Conservation (phyloP, 2,113 vertebrate species). For the Chaenogobius annularis region DNA sequence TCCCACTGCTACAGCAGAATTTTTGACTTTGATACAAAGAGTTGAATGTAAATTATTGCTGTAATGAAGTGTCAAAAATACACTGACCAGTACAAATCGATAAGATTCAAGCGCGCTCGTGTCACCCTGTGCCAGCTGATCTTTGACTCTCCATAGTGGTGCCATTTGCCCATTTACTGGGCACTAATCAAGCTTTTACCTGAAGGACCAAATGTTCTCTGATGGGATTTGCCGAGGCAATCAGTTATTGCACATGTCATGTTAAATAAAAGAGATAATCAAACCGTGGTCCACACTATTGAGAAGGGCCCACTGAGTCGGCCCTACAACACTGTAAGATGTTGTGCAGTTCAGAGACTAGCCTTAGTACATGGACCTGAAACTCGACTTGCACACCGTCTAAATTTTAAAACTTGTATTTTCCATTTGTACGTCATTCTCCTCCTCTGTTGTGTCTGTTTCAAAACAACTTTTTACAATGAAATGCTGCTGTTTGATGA, state of each 20-base stretch:
- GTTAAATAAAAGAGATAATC: constrained; percentile 66
- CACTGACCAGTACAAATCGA: constrained; percentile 17
- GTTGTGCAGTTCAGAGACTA: constrained; percentile 62
- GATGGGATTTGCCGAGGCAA: constrained; percentile 68
- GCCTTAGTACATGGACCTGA: constrained; percentile 74
- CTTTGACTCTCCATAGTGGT: constrained; percentile 44
- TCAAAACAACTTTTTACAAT: constrained; percentile 61
- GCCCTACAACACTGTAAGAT: constrained; percentile 67
- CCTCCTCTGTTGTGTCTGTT: constrained; percentile 56
- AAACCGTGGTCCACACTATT: constrained; percentile 52
- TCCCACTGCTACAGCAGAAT: constrained; percentile 18
- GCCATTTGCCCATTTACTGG: constrained; percentile 59
- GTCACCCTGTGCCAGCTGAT: constrained; percentile 35
- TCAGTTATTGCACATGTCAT: constrained; percentile 68
- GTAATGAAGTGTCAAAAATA: constrained; percentile 28
- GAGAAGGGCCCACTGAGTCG: constrained; percentile 47
- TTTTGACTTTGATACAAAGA: constrained; percentile 25
- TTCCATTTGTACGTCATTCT: constrained; percentile 58
- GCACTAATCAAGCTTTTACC: constrained; percentile 47
- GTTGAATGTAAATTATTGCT: constrained; percentile 42
- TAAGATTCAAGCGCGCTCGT: constrained; percentile 21
- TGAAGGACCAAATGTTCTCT: constrained; percentile 71
- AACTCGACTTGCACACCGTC: constrained; percentile 71
- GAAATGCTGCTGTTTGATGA: constrained; percentile 77
- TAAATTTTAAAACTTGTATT: constrained; percentile 44